Conservation (phyloP, 2,113 vertebrate genomes). For the Alouatta palliata region DNA sequence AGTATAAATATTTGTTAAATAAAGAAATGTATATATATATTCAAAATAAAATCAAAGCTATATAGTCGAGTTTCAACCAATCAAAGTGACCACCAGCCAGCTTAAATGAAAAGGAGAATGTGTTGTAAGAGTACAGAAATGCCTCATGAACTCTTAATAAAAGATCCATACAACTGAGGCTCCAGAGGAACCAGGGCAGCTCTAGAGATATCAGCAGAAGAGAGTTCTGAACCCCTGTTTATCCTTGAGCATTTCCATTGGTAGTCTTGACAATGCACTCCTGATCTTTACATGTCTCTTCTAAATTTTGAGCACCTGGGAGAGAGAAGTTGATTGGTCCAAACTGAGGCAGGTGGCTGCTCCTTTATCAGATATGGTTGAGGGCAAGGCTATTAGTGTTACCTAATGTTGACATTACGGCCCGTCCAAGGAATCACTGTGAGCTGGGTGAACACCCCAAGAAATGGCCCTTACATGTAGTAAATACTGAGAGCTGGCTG, state of each 20-base stretch:
- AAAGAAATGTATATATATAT: neutral
- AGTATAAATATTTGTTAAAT: slow-evolving; percentile 43
- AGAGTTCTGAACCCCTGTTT: neutral
- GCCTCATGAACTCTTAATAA: neutral
- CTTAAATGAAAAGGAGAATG: neutral
- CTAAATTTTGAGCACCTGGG: neutral
- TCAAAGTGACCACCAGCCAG: neutral
- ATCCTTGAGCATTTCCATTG: neutral
- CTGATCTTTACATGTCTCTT: neutral
- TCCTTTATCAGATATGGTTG: neutral
- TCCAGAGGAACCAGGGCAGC: neutral
- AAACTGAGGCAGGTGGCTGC: neutral
- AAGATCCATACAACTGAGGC: neutral
- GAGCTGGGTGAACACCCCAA: neutral
- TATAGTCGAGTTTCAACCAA: neutral
- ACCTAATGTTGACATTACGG: neutral
- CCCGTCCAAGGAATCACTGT: neutral
- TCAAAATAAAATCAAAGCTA: slow-evolving; percentile 9
- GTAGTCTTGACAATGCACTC: neutral
- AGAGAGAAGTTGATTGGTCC: neutral
- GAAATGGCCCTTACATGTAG: neutral
- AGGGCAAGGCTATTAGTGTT: neutral
- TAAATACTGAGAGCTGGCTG: neutral
- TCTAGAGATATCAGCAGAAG: neutral
- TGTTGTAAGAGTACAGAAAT: neutral